A percentile compares a stretch with the other conserved stretches of the same genome.
phyloP scores from a whole-genome alignment of 2,888 invertebrate species.

The Caenorhabditis sinica region DNA sequence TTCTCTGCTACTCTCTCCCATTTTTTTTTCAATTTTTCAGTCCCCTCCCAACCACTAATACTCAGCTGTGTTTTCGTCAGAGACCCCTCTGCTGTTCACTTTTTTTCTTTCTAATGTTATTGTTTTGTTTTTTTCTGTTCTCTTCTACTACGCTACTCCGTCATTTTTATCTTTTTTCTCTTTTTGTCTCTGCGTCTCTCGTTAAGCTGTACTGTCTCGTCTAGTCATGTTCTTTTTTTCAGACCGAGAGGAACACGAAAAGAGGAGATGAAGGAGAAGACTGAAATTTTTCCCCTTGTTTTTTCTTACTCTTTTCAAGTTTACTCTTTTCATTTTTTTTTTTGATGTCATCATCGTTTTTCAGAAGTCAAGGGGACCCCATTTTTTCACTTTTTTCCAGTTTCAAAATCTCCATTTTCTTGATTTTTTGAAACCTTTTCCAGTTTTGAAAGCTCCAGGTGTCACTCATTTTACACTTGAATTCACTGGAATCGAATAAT shows the following conservation, averaged over 20 bases:
- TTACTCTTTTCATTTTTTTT: conserved; percentile 2
- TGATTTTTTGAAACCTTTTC: neutral
- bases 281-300: neutral
- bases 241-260: neutral
- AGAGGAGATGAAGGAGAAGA: neutral
- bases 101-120: conserved; percentile 56
- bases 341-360: neutral
- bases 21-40: conserved; percentile 6
- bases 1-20: conserved; percentile 3
- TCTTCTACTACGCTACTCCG: neutral
- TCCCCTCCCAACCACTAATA: conserved; percentile 37
- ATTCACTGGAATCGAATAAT: neutral
- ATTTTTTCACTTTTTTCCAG: neutral
- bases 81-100: neutral
- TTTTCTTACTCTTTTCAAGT: neutral
- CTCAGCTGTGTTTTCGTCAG: conserved; percentile 43
- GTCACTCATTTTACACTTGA: neutral
- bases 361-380: neutral
- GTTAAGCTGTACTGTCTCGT: conserved; percentile 1
- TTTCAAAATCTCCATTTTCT: neutral
- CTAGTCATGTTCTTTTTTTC: conserved; percentile 41
- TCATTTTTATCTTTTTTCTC: conserved; percentile 24
- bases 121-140: conserved; percentile 51
- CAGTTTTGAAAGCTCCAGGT: neutral
- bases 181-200: conserved; percentile 41